Percentiles rank a stretch among this genome's conserved stretches.
phyloP scores from a whole-genome alignment of 2,888 invertebrate genomes.

The Platynereis dumerilii region DNA sequence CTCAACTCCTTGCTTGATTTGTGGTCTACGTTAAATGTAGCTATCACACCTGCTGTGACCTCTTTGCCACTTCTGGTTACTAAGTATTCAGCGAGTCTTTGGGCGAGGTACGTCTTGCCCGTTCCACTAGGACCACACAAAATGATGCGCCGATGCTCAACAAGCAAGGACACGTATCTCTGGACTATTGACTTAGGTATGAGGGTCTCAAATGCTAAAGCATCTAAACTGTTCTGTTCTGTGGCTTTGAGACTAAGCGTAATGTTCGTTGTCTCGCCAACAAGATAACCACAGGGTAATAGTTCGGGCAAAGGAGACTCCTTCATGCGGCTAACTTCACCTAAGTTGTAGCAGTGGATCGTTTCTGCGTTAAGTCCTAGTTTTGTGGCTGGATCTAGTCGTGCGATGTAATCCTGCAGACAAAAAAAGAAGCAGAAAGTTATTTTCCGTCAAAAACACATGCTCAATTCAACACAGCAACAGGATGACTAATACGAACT shows the following conservation, averaged over 20 bases:
- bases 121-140: conserved; percentile 96
- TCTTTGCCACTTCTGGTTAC: conserved; percentile 79
- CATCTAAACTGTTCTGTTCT: conserved; percentile 82
- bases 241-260: conserved; percentile 66
- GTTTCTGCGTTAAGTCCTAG: conserved; percentile 84
- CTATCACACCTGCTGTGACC: conserved; percentile 86
- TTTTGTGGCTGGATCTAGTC: conserved; percentile 91
- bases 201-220: conserved; percentile 92
- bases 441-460: too few species aligned
- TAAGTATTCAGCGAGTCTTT: conserved; percentile 91
- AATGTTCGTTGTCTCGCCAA: conserved; percentile 70
- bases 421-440: too few species aligned
- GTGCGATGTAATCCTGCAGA: conserved; percentile 69
- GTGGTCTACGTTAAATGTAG: conserved; percentile 93
- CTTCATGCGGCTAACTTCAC: conserved; percentile 69
- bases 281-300: conserved; percentile 90
- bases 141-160: conserved; percentile 91
- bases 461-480: conserved; percentile 55
- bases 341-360: conserved; percentile 91
- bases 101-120: conserved; percentile 94
- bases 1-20: conserved; percentile 92
- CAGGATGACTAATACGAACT: too few species aligned
- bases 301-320: conserved; percentile 73
- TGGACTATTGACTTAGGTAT: conserved; percentile 96
- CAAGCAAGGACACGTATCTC: conserved; percentile 85